Base-by-base conservation (phyloP, 2,113 vertebrate genomes). In the Pseudopipra pipra region DNA sequence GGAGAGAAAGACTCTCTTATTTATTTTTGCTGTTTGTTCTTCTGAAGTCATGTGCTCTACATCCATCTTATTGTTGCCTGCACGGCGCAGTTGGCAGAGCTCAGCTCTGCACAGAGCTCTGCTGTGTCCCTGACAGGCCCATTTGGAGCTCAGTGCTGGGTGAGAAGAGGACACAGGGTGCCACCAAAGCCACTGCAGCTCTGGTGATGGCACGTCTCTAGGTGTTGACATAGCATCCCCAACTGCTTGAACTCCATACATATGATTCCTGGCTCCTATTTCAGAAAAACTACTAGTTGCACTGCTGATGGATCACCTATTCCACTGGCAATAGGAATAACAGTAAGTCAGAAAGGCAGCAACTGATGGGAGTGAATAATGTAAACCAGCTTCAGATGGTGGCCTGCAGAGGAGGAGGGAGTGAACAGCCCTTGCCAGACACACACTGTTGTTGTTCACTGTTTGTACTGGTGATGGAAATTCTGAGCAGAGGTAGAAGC, bases 21-120 rank as follows among this genome's bases (percentile, higher is more conserved):
- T 95, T 96, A 75, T 96, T 94, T 92, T 93, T 92, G 61, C 86
- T 90, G 30, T 94, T 94, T 94, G 77, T 89, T 96, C 61, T 92
- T 75, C 76, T 46, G 58, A 68, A 89, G 70, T 93, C 90, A 92
- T 78, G 76, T 91, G 88, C 44, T 78, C 66, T n/a, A 62, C 92
- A 90, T 89, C 88, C 90, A 95, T 96, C 92, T 96, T 73, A 85
- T 22, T 51, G 66, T 78, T 85, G 80, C 80, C 90, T 95, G 70
- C 77, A 41, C 46, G 8, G 70, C 0, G 2, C 91, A 76, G 87
- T 62, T 82, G 81, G 47, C 61, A 61, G 82, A 85, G 86, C 86
- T 72, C 19, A 65, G 90, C 68, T 56, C 5, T 39, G 61, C 73
- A 78, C 75, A 30, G 17, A 2, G n/a, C 75, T 58, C 33, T 37